These are phyloP conservation scores for Leptodactylus fallax DNA, from an alignment of 2,797 vertebrate species.

Conservation along the genomic window DNA sequence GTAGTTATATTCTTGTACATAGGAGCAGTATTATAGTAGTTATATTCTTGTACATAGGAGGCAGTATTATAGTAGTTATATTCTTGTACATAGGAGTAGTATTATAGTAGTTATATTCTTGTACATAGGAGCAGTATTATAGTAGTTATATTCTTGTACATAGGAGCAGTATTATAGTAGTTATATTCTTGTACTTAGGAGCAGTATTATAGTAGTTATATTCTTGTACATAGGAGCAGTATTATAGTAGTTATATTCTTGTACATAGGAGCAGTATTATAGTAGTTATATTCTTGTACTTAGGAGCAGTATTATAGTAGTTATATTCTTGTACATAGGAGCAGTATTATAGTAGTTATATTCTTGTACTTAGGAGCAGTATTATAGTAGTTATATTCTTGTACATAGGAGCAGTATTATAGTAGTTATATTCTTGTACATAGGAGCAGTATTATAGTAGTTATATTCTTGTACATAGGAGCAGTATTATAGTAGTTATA, in stretches of 20 bases:
- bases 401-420: constrained; percentile 6
- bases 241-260: too few relatives aligned
- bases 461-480: neutral
- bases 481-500: constrained; percentile 7
- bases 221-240: too few relatives aligned
- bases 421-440: neutral
- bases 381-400: constrained; percentile 22
- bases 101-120: constrained; percentile 27
- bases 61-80: constrained; percentile 23
- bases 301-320: neutral
- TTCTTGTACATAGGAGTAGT: constrained; percentile 8
- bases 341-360: neutral
- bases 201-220: neutral
- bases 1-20: constrained; percentile 6
- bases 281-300: too few relatives aligned
- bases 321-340: neutral
- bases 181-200: constrained; percentile 3
- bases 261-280: too few relatives aligned
- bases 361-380: too few relatives aligned
- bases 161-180: neutral
- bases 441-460: neutral
- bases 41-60: neutral
- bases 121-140: constrained; percentile 14
- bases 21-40: constrained; percentile 1
- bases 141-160: constrained; percentile 22